Evolutionary conservation across 2,113 vertebrate species (phyloP).

Genomic region (Hirundichthys speculiger): DNA sequence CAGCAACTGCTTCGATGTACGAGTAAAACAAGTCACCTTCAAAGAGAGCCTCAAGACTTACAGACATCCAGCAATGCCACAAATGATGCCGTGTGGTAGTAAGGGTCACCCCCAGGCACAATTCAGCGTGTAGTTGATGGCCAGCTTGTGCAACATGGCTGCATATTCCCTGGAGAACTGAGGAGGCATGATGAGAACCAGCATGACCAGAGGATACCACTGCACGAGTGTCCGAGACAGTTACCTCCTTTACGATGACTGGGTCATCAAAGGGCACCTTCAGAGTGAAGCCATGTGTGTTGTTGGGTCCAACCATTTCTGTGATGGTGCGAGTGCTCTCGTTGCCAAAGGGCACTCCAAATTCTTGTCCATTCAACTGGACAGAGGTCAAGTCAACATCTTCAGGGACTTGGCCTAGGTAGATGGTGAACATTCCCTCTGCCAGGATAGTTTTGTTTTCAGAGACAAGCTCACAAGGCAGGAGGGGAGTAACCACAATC

Average conservation of each 20-base stretch:
- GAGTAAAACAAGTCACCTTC: no score
- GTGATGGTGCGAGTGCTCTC: slow-evolving; percentile 4
- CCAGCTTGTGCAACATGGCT: slow-evolving; percentile 41
- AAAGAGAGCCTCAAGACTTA: slow-evolving; percentile 45
- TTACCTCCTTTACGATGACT: slow-evolving; percentile 47
- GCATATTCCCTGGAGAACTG: slow-evolving; percentile 49
- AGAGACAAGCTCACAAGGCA: slow-evolving; percentile 16
- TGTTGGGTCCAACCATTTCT: slow-evolving; percentile 24
- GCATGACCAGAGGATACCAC: no score
- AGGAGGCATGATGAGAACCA: background rate
- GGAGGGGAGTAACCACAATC: slow-evolving; percentile 46
- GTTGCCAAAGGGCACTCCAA: background rate
- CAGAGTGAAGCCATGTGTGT: slow-evolving; percentile 56
- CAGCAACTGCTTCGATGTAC: no score
- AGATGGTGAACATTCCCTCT: slow-evolving; percentile 48
- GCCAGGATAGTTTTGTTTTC: slow-evolving; percentile 38
- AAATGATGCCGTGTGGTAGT: slow-evolving; percentile 16
- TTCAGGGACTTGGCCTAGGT: slow-evolving; percentile 61
- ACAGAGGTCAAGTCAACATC: slow-evolving; percentile 56
- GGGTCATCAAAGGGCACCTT: slow-evolving; percentile 61
- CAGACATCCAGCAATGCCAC: slow-evolving; percentile 39
- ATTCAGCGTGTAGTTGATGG: slow-evolving; percentile 66
- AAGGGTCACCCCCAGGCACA: slow-evolving; percentile 49
- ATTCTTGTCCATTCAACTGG: slow-evolving; percentile 48
- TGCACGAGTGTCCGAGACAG: background rate